Base-by-base conservation (phyloP, 2,113 vertebrate genomes). In the Gasterosteus nipponicus region DNA sequence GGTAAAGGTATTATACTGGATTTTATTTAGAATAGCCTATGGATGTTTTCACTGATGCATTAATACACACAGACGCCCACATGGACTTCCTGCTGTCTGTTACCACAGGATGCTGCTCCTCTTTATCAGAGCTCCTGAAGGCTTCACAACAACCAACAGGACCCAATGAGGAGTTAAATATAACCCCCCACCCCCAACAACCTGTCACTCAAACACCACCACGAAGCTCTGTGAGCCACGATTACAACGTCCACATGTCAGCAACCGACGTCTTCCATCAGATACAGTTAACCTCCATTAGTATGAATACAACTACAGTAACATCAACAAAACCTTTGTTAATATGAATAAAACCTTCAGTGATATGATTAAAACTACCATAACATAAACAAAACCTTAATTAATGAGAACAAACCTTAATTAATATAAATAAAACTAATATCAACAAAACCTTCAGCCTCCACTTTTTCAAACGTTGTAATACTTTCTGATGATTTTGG, bases 121-220 rank as follows among this genome's bases (percentile, higher is more conserved):
- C 33, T 61, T 69, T 77, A 77, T 77, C 75, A 63, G 16, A n/a
- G 38, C 47, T 41, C 33, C 44, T 60, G 64, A 76, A 63, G 2
- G 38, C 70, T 54, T 42, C 70, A 73, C 46, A 31, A 31, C 63
- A 46, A 41, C 63, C 39, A 38, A 16, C 10, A 10, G 22, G 39
- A 41, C 14, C 53, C 44, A n/a, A 29, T 19, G 16, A 16, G 1
- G 22, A 39, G 66, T 29, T 62, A 62, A 77, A 62, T 33, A 63
- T 77, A 69, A 35, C 38, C n/a, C 38, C 19, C 1, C 39, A 5
- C 1, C 22, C 61, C 41, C 8, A 47, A 73, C 46, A 10, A 39
- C 14, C 58, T 63, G 57, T 70, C 75, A 77, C 8, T 61, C 57
- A 57, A 16, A 63, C 31, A 5, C 44, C 57, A 61, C 29, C 5